phyloP scores from a whole-genome alignment of 2,888 invertebrate species.

The Nesidiocoris tenuis region DNA sequence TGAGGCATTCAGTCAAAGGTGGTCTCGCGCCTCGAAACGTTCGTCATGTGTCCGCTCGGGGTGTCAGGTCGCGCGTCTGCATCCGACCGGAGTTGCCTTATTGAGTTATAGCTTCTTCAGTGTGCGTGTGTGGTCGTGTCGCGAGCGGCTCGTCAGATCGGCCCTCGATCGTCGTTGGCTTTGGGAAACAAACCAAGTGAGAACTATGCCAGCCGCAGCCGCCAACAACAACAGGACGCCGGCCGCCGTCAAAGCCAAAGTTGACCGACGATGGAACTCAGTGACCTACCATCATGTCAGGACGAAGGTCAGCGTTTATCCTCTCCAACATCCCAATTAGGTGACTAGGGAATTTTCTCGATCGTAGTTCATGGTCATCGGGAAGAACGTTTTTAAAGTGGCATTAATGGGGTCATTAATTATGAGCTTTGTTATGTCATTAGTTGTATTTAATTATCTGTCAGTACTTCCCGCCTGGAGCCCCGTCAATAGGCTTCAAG shows the following conservation, averaged over 20 bases:
- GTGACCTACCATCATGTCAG: constrained; percentile 20
- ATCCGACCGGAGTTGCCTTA: neutral
- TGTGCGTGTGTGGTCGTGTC: neutral
- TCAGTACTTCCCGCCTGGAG: too few species aligned
- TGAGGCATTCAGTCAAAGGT: neutral
- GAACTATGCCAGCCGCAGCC: constrained; percentile 18
- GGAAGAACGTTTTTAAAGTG: too few species aligned
- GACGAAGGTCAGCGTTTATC: constrained; percentile 30
- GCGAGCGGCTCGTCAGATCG: neutral
- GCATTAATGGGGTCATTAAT: too few species aligned
- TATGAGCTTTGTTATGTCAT: too few species aligned
- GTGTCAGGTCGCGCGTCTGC: too few species aligned
- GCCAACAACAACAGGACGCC: neutral
- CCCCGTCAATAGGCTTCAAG: too few species aligned
- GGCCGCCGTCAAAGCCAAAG: constrained; percentile 13
- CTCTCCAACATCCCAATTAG: too few species aligned
- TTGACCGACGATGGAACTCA: constrained; percentile 20
- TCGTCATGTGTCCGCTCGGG: neutral
- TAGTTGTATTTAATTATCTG: too few species aligned
- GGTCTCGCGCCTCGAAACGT: neutral
- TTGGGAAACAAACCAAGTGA: neutral
- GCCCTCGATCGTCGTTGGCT: neutral
- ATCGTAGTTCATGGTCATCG: too few species aligned
- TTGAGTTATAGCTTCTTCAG: constrained; percentile 18
- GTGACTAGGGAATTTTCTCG: too few species aligned